Base-by-base conservation (phyloP, 2,113 vertebrate genomes). In the Physeter macrocephalus region DNA sequence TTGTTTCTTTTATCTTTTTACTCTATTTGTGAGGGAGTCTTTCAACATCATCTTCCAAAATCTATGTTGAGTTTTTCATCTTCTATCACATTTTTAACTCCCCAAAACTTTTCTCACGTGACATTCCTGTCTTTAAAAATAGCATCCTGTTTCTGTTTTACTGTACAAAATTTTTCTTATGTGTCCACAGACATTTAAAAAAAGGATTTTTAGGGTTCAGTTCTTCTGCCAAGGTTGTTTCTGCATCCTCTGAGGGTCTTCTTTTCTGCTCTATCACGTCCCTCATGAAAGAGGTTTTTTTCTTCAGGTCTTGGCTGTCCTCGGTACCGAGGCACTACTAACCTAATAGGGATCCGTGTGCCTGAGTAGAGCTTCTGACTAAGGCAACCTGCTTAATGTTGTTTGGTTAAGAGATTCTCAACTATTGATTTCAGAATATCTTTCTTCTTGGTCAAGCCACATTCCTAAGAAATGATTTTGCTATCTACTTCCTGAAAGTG, bases 31-130 rank as follows among this genome's bases (percentile, higher is more conserved):
- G 29, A 69, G 54, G 15, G 61, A 77, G 43, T 82, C 54, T 93
- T 74, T 64, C 59, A 87, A 41, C 31, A 80, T 74, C 82, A 62
- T 31, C 23, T 61, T 95, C 81, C 41, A 91, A 82, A 94, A 84
- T 39, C 41, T 74, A 36, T 67, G 83, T 83, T 87, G 62, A 94
- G 66, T 87, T 72, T 94, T 83, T 91, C 69, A 88, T 75, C 66
- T 83, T 66, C 23, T n/a, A 1, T 85, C 36, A 18, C 8, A 54
- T 59, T 78, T 87, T 66, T 93, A 92, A 93, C 29, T 89, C 64
- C 49, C 49, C 10, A 25, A 67, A 78, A 41, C 0, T 87, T 93
- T 84, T 59, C 21, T 80, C 39, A 52, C 64, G 43, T 59, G 81
- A 39, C 71, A 89, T 71, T 62, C 31, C 29, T 86, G 78, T 93